Conservation (phyloP, 2,888 invertebrate genomes). For the Branchinecta sandiegonensis region DNA sequence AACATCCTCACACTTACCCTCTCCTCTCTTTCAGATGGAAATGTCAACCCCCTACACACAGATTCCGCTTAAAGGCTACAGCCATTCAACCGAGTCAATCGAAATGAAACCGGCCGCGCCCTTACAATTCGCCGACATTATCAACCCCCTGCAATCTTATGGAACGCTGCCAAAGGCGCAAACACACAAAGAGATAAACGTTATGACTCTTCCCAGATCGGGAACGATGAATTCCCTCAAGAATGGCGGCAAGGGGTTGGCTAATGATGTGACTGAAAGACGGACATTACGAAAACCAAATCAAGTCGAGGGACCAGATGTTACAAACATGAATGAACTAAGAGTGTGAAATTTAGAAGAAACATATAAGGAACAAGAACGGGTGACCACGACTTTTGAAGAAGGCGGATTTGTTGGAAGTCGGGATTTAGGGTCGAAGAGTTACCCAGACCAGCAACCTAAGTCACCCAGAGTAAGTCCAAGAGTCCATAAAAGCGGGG, state of each 20-base stretch:
- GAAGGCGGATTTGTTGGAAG: no score
- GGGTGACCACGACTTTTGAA: no score
- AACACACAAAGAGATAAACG: conserved; percentile 8
- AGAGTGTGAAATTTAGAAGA: background rate
- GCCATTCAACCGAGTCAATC: background rate
- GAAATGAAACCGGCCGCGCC: background rate
- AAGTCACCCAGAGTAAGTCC: no score
- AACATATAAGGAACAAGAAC: background rate
- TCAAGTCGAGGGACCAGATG: background rate
- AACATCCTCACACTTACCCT: no score
- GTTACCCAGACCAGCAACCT: no score
- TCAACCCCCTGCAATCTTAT: conserved; percentile 13
- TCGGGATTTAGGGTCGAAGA: no score
- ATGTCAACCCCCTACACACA: background rate
- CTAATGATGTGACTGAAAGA: background rate
- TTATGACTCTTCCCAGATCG: conserved; percentile 3
- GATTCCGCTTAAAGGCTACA: background rate
- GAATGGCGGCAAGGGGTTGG: background rate
- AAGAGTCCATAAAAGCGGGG: no score
- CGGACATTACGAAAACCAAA: background rate
- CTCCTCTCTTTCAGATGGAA: background rate
- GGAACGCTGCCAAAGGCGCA: conserved; percentile 2
- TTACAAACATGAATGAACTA: background rate
- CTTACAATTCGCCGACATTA: conserved; percentile 7
- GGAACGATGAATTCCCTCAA: conserved; percentile 5